Conservation (phyloP, 2,113 vertebrate species). For the Ovibos moschatus region DNA sequence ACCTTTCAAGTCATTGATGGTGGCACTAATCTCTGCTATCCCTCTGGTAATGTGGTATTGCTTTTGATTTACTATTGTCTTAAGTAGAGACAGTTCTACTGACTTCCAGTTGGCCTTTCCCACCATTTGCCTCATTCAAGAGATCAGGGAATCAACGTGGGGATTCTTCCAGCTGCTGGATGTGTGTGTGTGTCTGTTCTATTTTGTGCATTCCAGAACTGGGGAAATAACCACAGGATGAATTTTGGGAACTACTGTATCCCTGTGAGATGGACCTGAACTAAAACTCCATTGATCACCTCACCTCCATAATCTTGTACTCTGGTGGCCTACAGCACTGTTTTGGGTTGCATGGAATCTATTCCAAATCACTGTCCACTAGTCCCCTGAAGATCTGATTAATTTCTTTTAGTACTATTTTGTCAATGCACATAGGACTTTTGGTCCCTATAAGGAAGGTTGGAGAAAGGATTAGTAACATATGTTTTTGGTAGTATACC, state of each 20-base stretch:
- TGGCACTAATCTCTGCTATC: background rate
- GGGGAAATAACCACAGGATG: background rate
- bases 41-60: background rate
- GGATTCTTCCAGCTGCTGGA: background rate
- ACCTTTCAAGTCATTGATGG: background rate
- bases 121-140: background rate
- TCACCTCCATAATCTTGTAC: background rate
- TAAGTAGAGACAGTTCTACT: background rate
- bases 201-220: background rate
- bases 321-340: background rate
- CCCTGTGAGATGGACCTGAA: background rate
- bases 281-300: background rate
- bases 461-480: background rate
- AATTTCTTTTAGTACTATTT: background rate
- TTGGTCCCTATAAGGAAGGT: background rate
- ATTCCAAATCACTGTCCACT: background rate
- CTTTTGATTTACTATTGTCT: background rate
- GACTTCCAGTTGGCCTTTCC: background rate
- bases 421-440: background rate
- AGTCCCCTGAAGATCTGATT: background rate
- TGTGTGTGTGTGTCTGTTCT: background rate
- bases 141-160: background rate
- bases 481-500: background rate
- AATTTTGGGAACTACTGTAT: background rate
- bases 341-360: background rate